Base-by-base conservation (phyloP, 2,888 invertebrate genomes). In the Selenia dentaria region DNA sequence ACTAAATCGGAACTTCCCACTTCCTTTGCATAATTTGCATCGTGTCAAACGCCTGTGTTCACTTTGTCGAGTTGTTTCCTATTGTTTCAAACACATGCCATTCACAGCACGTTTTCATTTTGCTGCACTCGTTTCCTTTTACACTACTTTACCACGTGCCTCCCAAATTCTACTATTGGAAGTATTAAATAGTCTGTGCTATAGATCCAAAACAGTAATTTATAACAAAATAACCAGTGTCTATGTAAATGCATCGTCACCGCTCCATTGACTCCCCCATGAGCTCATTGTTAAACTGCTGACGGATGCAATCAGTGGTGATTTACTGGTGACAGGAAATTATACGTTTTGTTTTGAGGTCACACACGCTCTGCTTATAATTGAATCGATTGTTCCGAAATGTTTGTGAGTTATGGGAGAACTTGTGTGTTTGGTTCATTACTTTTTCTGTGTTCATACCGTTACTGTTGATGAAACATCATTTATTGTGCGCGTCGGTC, bases 301-400 rank as follows among this genome's bases (percentile, higher is more conserved):
- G 54, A 52, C 50, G 56, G 56, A 54, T 59, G 54, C 48, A 59
- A 54, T 56, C 47, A 54, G 49, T 31, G 2, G 42, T 57, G 51
- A 56, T 54, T 56, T 56, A 56, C 45, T 37, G 40, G 2, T 11
- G 29, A 27, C 16, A 12, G 41, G 51, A 40, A 50, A 51, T 45
- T 43, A 45, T 48, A 37, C 37, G 25, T 26, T 28, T 35, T 33
- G 39, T 49, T 58, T 22, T 45, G 45, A 27, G 22, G 39, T 24
- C 40, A 29, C 29, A 39, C 12, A 40, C 20, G 12, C 18, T 16
- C 18, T 16, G 31, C 9, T 29, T 10, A 20, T 38, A 8, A 5
- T 22, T 29, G 11, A 28, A 22, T 22, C 8, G 10, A 10, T 10
- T 25, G 10, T 25, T 25, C 12, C 27, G 11, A 4, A 11, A 20